A percentile compares a stretch with the other conserved stretches of the same genome.
phyloP scores from a whole-genome alignment of 1,140 invertebrate genomes.

The Gerris buenoi region DNA sequence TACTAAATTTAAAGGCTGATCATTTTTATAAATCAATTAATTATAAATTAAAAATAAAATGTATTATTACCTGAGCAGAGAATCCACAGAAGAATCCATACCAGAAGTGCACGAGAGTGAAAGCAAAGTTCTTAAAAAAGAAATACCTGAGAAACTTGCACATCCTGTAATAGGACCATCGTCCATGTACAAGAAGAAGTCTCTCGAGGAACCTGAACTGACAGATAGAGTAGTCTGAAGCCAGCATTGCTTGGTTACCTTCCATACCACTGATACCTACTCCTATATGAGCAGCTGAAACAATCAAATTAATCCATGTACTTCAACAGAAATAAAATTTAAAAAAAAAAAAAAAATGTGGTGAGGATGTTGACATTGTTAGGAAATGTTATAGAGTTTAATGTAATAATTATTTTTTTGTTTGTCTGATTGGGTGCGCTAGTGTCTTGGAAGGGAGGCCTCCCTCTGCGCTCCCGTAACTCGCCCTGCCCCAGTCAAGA shows the following conservation, averaged over 20 bases:
- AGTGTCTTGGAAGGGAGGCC: too few species aligned
- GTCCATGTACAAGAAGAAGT: constrained; percentile 87
- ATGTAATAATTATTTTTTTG: too few species aligned
- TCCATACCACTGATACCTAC: constrained; percentile 98
- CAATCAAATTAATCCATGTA: neutral
- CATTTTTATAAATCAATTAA: too few species aligned
- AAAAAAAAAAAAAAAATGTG: too few species aligned
- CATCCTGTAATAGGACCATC: constrained; percentile 96
- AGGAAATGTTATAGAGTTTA: too few species aligned
- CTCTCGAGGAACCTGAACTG: constrained; percentile 95
- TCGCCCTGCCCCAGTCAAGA: too few species aligned
- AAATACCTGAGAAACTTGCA: constrained; percentile 98
- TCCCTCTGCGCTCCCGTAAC: too few species aligned
- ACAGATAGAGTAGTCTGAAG: constrained; percentile 93
- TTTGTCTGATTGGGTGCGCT: too few species aligned
- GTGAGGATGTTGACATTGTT: too few species aligned
- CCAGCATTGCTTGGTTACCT: constrained; percentile 93
- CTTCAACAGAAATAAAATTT: too few species aligned
- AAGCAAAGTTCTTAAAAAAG: constrained; percentile 99
- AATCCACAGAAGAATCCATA: constrained; percentile 99
- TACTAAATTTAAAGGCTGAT: too few species aligned
- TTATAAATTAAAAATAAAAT: too few species aligned
- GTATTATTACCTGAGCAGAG: constrained; percentile 76
- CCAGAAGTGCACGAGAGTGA: constrained; percentile 98
- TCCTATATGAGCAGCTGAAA: constrained; percentile 93